A percentile compares a stretch with the other conserved stretches of the same genome.
Conservation (phyloP, 2,113 vertebrate genomes). For the Mus spicilegus region DNA sequence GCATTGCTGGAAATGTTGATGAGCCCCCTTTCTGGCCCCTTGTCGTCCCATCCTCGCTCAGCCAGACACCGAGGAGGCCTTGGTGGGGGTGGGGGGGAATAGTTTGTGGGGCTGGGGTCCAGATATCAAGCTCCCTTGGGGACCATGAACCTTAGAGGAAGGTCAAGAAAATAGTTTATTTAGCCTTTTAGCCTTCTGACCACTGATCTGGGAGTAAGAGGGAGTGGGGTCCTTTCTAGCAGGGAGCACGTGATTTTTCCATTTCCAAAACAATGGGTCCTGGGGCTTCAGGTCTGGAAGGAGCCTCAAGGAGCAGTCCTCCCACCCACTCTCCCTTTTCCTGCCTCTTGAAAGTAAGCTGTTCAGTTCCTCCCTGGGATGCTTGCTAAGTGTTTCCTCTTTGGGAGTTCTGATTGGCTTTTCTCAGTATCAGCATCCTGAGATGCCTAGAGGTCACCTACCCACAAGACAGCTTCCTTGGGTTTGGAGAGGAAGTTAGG, state of each 20-base stretch:
- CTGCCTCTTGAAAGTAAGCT: neutral
- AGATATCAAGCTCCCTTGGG: neutral
- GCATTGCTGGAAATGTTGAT: slow-evolving; percentile 54
- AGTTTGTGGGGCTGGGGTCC: neutral
- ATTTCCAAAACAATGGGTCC: neutral
- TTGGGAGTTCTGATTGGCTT: neutral
- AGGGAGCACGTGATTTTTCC: neutral
- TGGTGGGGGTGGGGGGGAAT: neutral
- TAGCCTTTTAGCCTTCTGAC: neutral
- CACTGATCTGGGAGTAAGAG: neutral
- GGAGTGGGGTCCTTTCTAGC: neutral
- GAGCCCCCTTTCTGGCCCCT: slow-evolving; percentile 41
- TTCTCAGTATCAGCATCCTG: neutral
- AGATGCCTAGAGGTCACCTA: neutral
- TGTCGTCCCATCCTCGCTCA: slow-evolving; percentile 4
- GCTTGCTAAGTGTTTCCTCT: slow-evolving; percentile 15
- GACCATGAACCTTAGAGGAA: neutral
- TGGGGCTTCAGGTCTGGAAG: neutral
- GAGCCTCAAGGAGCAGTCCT: neutral
- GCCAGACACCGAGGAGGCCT: slow-evolving; percentile 29
- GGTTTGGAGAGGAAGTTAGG: slow-evolving; percentile 3
- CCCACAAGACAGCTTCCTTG: neutral
- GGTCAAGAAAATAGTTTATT: slow-evolving; percentile 6
- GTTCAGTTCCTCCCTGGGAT: neutral
- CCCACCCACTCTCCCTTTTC: neutral